Conservation (phyloP, 2,888 invertebrate genomes). For the Agonum fuliginosum region DNA sequence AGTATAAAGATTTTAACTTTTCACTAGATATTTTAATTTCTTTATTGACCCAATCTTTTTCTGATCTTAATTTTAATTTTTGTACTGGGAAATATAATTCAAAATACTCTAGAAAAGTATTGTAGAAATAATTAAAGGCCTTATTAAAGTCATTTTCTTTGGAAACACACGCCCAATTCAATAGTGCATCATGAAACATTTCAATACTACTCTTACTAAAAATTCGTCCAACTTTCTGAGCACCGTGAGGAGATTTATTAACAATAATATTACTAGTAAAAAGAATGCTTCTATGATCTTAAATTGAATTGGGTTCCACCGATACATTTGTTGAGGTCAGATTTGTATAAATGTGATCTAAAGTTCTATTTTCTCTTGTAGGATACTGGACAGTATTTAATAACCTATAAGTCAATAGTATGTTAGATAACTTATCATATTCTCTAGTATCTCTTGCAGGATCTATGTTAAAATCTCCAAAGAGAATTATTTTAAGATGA, state of each 20-base stretch:
- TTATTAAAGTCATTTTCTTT: no score
- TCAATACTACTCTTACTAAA: not conserved
- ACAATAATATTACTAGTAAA: not conserved
- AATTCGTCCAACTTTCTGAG: not conserved
- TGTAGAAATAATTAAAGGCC: no score
- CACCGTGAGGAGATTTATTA: not conserved
- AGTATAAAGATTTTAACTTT: no score
- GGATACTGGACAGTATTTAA: not conserved
- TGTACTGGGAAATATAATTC: no score
- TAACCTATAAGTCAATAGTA: not conserved
- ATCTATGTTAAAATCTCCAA: not conserved
- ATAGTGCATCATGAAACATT: not conserved
- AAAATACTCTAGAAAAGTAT: no score
- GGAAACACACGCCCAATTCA: no score
- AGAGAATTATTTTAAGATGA: not conserved
- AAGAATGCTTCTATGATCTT: not conserved
- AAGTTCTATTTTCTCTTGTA: not conserved
- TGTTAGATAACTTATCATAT: not conserved
- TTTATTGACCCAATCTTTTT: no score
- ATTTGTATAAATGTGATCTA: constrained; percentile 13
- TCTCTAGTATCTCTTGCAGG: not conserved
- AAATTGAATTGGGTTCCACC: not conserved
- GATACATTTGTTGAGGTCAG: not conserved
- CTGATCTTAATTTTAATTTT: no score
- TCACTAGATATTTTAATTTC: no score